Conservation (phyloP, 2,888 invertebrate species). For the Desoria tigrina region DNA sequence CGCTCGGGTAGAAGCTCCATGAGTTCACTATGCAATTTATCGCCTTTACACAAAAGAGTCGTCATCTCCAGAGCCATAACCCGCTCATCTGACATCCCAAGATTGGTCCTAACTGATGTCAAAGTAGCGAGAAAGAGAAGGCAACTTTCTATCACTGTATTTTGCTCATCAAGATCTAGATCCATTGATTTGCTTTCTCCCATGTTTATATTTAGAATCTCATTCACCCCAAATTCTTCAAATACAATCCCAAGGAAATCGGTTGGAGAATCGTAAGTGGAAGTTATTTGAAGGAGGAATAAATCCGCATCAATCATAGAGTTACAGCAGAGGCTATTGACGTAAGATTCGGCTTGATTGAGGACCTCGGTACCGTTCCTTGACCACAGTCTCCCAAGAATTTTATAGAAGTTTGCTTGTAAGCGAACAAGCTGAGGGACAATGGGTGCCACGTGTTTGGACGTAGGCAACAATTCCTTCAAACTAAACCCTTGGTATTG, state of each 20-base stretch:
- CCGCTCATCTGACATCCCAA: conserved; percentile 68
- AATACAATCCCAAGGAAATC: conserved; percentile 29
- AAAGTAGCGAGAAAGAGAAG: conserved; percentile 86
- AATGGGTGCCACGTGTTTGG: conserved; percentile 66
- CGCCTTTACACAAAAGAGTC: conserved; percentile 85
- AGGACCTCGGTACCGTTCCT: conserved; percentile 95
- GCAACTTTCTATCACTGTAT: conserved; percentile 86
- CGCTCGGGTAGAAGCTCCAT: conserved; percentile 93
- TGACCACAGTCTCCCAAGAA: conserved; percentile 90
- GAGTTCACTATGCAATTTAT: conserved; percentile 92
- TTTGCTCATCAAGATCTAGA: conserved; percentile 76
- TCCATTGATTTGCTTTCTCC: too few relatives aligned
- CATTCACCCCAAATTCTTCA: conserved; percentile 36
- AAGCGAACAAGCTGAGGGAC: conserved; percentile 28
- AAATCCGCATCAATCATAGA: conserved; percentile 97
- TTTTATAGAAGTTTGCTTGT: conserved; percentile 84
- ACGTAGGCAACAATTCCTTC: conserved; percentile 73
- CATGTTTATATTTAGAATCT: background rate
- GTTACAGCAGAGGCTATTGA: conserved; percentile 96
- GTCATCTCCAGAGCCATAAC: conserved; percentile 85
- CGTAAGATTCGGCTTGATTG: conserved; percentile 97
- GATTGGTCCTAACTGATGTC: conserved; percentile 81
- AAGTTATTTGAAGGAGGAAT: conserved; percentile 80
- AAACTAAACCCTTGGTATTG: conserved; percentile 73
- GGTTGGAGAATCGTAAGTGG: conserved; percentile 6